Evolutionary conservation across 2,797 vertebrate genomes (phyloP).

Genomic region (Vireo griseus): DNA sequence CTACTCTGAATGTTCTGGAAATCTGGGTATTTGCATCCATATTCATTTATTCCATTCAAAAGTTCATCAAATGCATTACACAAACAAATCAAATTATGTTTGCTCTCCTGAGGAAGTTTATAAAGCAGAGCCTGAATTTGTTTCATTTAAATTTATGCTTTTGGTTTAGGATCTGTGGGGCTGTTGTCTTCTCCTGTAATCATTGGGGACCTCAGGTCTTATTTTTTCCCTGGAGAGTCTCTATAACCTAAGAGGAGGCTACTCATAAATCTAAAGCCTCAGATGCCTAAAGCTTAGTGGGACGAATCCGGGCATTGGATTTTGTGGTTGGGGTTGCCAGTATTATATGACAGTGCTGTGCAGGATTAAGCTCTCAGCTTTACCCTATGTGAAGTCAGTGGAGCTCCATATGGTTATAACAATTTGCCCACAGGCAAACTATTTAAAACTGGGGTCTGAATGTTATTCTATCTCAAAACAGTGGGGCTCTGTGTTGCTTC

Average conservation of each 20-base stretch:
- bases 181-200: background rate
- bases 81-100: background rate
- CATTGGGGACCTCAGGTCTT: background rate
- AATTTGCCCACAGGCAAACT: conserved; percentile 36
- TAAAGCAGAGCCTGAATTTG: background rate
- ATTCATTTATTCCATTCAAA: background rate
- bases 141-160: background rate
- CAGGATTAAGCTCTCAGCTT: background rate
- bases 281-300: background rate
- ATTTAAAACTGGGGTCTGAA: conserved; percentile 23
- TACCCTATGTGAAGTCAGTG: background rate
- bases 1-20: background rate
- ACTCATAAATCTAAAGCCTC: background rate
- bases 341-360: background rate
- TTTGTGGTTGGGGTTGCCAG: background rate
- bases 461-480: conserved; percentile 16
- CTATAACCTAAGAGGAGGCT: background rate
- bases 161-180: background rate
- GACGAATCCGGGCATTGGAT: background rate
- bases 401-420: conserved; percentile 36
- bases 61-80: background rate
- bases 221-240: background rate
- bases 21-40: background rate
- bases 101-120: background rate
- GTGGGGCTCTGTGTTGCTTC: conserved; percentile 42